A percentile compares a stretch with the other conserved stretches of the same genome.
Evolutionary conservation across 2,888 invertebrate genomes (phyloP).

Genomic region (Zygothrica quintamaculata): DNA sequence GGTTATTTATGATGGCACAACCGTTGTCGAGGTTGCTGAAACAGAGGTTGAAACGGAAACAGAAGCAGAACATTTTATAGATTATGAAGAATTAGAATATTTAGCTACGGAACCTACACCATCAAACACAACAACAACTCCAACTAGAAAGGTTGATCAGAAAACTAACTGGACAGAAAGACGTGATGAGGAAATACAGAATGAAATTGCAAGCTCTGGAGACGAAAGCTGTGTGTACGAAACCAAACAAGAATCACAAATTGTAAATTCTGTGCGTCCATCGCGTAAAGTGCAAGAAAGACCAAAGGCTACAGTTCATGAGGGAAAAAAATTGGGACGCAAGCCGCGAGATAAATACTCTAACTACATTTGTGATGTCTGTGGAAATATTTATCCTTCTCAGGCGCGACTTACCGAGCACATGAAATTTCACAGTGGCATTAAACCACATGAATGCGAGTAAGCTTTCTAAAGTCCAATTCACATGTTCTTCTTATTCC

Average conservation of each 20-base stretch:
- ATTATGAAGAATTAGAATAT: slow-evolving; percentile 57
- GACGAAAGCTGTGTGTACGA: slow-evolving; percentile 44
- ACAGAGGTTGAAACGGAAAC: slow-evolving; percentile 52
- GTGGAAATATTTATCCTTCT: slow-evolving; percentile 83
- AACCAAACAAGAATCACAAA: slow-evolving; percentile 27
- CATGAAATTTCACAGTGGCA: slow-evolving; percentile 82
- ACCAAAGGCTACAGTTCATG: slow-evolving; percentile 21
- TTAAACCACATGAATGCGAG: slow-evolving; percentile 84
- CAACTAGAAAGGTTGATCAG: slow-evolving; percentile 1
- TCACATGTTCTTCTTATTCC: background rate
- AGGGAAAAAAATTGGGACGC: slow-evolving; percentile 59
- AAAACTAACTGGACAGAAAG: slow-evolving; percentile 21
- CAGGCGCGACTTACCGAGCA: slow-evolving; percentile 83
- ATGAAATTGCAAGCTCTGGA: slow-evolving; percentile 51
- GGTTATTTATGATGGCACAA: slow-evolving; percentile 35
- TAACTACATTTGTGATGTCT: slow-evolving; percentile 83
- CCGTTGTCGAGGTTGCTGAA: slow-evolving; percentile 42
- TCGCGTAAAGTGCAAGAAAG: slow-evolving; percentile 40
- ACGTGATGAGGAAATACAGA: slow-evolving; percentile 27
- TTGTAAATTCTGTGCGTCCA: slow-evolving; percentile 35
- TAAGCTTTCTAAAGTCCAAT: slow-evolving; percentile 47
- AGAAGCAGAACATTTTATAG: slow-evolving; percentile 61
- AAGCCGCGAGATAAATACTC: slow-evolving; percentile 69
- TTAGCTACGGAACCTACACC: slow-evolving; percentile 35
- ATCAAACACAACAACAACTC: background rate